These are phyloP conservation scores for Triops cancriformis DNA, from an alignment of 1,140 invertebrate genomes.

Conservation along the genomic window DNA sequence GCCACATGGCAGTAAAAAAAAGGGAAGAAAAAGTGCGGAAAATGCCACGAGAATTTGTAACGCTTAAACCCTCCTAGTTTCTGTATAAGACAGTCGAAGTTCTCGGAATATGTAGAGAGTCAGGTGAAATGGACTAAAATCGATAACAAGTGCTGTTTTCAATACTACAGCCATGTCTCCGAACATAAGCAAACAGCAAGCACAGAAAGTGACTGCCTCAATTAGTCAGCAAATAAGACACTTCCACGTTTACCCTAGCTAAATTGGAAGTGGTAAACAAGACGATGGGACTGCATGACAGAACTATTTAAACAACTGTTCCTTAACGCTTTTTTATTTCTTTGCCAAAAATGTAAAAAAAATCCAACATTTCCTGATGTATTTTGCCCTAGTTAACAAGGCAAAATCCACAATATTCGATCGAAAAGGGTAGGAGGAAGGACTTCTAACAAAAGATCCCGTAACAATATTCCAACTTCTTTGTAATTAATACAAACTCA, in stretches of 20 bases:
- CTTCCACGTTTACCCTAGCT: background rate
- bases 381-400: too few species aligned
- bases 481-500: background rate
- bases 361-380: too few species aligned
- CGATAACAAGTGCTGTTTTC: background rate
- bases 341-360: too few species aligned
- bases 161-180: background rate
- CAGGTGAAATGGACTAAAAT: background rate
- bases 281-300: background rate
- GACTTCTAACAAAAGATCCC: background rate
- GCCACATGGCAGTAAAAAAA: background rate
- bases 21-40: background rate
- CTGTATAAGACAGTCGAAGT: background rate
- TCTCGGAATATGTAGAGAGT: background rate
- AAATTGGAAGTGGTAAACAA: background rate
- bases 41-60: background rate
- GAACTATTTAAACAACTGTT: background rate
- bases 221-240: background rate
- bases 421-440: background rate
- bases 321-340: too few species aligned
- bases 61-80: background rate
- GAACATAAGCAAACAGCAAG: background rate
- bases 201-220: background rate
- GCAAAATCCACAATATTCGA: background rate
- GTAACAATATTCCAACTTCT: background rate